Evolutionary conservation across 2,888 invertebrate species (phyloP), one percentile per base, ranked within the genome.

Genomic region (Cantharis rufa): DNA sequence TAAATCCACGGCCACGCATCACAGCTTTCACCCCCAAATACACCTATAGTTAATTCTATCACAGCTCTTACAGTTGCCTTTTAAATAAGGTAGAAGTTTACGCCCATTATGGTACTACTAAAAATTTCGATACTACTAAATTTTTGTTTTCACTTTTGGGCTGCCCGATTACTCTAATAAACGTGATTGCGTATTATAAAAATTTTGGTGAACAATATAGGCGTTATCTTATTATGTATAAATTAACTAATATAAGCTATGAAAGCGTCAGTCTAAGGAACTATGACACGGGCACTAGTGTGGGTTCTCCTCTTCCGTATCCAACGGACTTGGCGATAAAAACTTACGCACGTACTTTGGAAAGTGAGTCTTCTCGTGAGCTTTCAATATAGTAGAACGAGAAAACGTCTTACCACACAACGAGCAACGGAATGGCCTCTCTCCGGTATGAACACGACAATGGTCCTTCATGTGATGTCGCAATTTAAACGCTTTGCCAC

Each of bases 401-500:
- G 96, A 96, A 89, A 96, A 96, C 81, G 96, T 96, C 89, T 96
- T 96, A 81, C 96, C 96, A 89, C 96, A 96, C 83, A 96, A 90
- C 80, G 94, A 93, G 89, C 96, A 96, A 84, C 96, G 92, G 90
- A 96, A 96, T 69, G 96, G 96, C 83, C 96, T 91, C 88, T 96
- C 96, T 83, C 96, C 96, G 83, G 96, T 96, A 88, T 96, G 96
- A 80, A 96, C 96, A 86, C 96, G 93, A 90, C 96, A 96, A 88
- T 96, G 96, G 90, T 96, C 96, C 90, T 96, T 96, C 96, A 96
- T 96, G 90, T 96, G 96, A 88, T 96, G 96, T 80, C 96, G 92
- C 86, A 96, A 90, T 88, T 96, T 96, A 91, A 96, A 96, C 84
- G 96, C 96, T 90, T 96, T 96, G 81, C 96, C 96, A 89, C 96